phyloP scores from a whole-genome alignment of 2,113 vertebrate genomes.

The Felis catus region DNA sequence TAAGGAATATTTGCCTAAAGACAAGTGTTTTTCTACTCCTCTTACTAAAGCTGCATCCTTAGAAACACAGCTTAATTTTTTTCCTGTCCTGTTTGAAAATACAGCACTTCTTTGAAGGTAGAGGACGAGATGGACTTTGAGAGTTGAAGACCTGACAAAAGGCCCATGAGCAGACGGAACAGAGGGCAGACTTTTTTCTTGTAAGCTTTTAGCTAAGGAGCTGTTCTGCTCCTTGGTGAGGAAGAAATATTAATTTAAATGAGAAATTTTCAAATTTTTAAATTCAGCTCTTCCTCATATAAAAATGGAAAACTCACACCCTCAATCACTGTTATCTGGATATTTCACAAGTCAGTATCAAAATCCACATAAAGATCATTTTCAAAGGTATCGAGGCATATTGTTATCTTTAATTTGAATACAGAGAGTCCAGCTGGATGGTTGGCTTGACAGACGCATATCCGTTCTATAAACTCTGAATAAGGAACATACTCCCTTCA shows the following conservation, averaged over 20 bases:
- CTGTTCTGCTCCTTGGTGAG: not conserved
- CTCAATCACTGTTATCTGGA: not conserved
- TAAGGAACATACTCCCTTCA: not conserved
- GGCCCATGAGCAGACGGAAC: not conserved
- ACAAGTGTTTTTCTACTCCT: not conserved
- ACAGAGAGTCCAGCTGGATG: not conserved
- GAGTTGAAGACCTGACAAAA: not conserved
- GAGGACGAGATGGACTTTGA: not conserved
- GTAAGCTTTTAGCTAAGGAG: not conserved
- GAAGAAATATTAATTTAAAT: not conserved
- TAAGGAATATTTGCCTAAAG: not conserved
- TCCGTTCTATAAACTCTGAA: not conserved
- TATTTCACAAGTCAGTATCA: not conserved
- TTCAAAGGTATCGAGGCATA: not conserved
- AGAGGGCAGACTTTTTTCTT: not conserved
- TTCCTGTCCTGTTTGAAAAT: not conserved
- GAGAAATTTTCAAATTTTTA: not conserved
- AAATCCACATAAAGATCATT: not conserved
- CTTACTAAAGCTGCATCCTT: not conserved
- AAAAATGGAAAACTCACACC: not conserved
- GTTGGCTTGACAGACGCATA: not conserved
- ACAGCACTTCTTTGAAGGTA: not conserved
- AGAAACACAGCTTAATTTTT: not conserved
- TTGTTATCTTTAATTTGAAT: not conserved
- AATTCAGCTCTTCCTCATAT: not conserved